Conservation (phyloP, 2,113 vertebrate species). For the Carlito syrichta region DNA sequence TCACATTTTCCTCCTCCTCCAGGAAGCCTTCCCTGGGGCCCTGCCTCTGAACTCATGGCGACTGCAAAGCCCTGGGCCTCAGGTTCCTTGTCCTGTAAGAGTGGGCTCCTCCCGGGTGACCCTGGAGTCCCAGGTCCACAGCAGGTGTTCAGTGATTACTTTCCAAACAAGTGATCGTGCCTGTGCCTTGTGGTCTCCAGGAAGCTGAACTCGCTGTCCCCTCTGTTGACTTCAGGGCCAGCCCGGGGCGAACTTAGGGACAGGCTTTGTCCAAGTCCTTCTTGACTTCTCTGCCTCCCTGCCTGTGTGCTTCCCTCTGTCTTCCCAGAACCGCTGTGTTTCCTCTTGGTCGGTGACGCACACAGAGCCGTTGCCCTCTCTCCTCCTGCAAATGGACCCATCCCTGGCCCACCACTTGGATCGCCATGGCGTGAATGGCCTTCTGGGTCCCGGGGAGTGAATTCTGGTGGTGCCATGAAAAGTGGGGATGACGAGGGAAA, state of each 20-base stretch:
- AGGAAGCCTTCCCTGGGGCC: neutral
- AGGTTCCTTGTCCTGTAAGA: no score
- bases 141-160: neutral
- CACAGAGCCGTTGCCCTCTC: neutral
- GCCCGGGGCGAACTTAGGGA: neutral
- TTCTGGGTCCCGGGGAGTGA: neutral
- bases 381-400: neutral
- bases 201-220: neutral
- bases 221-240: neutral
- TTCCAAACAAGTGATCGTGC: neutral
- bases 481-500: accelerated
- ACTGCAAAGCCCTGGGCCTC: neutral
- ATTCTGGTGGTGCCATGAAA: accelerated
- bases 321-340: neutral
- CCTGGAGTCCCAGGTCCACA: neutral
- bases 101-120: neutral
- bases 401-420: neutral
- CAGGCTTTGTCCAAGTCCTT: neutral
- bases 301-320: neutral
- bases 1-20: neutral
- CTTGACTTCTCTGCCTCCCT: neutral
- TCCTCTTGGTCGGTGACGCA: neutral
- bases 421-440: neutral
- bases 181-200: neutral
- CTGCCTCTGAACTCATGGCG: neutral